Evolutionary conservation across 2,888 invertebrate genomes (phyloP), one percentile per base, ranked within the genome.

Genomic region (Nipponacmea schrenckii): DNA sequence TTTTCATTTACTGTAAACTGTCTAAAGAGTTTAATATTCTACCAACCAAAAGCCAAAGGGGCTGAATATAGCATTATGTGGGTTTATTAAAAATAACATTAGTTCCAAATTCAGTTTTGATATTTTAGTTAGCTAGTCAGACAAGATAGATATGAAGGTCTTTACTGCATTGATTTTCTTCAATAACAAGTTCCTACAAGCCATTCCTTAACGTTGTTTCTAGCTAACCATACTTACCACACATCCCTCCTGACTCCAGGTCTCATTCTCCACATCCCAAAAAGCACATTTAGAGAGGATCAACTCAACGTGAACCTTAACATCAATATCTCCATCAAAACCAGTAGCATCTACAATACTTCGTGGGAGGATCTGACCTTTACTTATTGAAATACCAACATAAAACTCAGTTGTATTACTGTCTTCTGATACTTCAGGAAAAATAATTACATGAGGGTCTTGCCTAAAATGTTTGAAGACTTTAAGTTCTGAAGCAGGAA

Each of bases 241-340:
- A 67, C 72, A 72, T 17, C 72, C 72, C 20, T 66, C 20, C 8
- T 24, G 20, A 26, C 46, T 62, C 72, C 72, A 72, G 12, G 24
- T 46, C 15, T 69, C 62, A 24, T 44, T 44, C 10, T 62, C 63
- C 31, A 65, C 66, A 17, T 62, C 45, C 72, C 72, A 72, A 56
- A 45, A 72, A 24, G 62, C 64, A 69, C 72, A 72, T 15, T 27
- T 39, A 26, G 31, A 15, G n/a, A 46, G 62, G 48, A 69, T 45
- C n/a, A 62, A 50, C 56, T 64, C 20, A 0, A 69, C 66, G 14
- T 26, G 46, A 27, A 64, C 50, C 7, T 17, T 20, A 24, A 69
- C 27, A n/a, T 5, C 12, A 69, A 63, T 24, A 26, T 46, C n/a
- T 10, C 46, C 20, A 26, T 31, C 64, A 39, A n/a, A 8, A 50